phyloP scores from a whole-genome alignment of 2,888 invertebrate genomes.

The Mycalesis mineus region DNA sequence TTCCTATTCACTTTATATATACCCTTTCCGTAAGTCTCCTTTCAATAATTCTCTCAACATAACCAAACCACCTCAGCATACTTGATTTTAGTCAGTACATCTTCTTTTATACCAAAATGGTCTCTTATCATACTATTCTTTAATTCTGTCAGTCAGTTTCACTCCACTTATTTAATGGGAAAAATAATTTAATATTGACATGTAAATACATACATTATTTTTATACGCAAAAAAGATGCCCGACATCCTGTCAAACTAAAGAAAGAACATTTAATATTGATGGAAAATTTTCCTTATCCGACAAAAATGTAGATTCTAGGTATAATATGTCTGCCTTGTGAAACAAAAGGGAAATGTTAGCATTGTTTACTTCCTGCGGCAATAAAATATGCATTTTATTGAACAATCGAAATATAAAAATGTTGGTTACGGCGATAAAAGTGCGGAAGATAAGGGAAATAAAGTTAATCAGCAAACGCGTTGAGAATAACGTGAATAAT shows the following conservation, averaged over 20 bases:
- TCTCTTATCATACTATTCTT: no score
- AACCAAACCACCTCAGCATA: no score
- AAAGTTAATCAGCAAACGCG: slow-evolving; percentile 7
- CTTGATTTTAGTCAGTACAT: no score
- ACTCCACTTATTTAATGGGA: no score
- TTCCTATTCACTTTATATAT: no score
- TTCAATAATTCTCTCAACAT: no score
- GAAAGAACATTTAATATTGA: neutral
- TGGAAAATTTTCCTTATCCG: neutral
- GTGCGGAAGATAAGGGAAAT: slow-evolving; percentile 10
- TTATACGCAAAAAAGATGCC: neutral
- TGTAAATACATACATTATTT: no score
- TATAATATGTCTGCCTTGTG: neutral
- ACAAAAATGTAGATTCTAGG: neutral
- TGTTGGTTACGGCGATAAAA: neutral
- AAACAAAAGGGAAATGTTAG: neutral
- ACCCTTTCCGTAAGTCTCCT: no score
- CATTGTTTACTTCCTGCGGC: neutral
- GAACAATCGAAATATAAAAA: neutral
- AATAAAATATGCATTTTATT: slow-evolving; percentile 10
- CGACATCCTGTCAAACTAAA: neutral
- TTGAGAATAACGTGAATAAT: slow-evolving; percentile 1
- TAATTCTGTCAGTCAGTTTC: no score
- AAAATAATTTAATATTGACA: no score
- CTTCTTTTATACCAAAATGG: no score